Base-by-base conservation (phyloP, 2,888 invertebrate genomes). In the Heterodera filipjevi region DNA sequence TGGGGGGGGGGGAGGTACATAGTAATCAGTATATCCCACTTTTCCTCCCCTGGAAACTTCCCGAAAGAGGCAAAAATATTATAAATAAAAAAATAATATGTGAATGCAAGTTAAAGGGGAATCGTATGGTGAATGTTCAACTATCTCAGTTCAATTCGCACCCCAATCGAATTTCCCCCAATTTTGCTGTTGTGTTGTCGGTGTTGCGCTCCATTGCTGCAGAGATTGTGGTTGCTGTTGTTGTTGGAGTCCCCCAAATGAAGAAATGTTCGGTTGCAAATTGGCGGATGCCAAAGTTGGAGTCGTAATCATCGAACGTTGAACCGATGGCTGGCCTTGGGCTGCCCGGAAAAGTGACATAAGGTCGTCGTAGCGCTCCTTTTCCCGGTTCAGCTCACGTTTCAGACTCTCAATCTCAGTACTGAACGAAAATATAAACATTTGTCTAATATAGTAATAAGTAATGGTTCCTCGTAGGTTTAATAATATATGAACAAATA, bases 371-470 rank as follows among this genome's bases (percentile, higher is more conserved):
- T 79, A 79, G 3, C 79, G 78, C 35, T 79, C 79, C 71, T 77
- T 79, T 77, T 87, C 86, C 1, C 86, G 82, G 74, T 85, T 82
- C 79, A 84, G 82, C 75, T 88, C 88, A 3, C 86, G 79, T 72
- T 83, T 82, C 74, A 87, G 79, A 33, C 80, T 80, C 16, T 86
- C 87, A 33, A 85, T 82, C 72, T 87, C 86, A 66, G 83, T 82
- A 64, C 78, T 79, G 74, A n/a, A n/a, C n/a, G n/a, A n/a, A n/a
- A n/a, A n/a, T n/a, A n/a, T n/a, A n/a, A n/a, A n/a, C n/a, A n/a
- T n/a, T n/a, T n/a, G n/a, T n/a, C n/a, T n/a, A n/a, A n/a, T n/a
- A n/a, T n/a, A n/a, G n/a, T n/a, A n/a, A n/a, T n/a, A n/a, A n/a
- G n/a, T n/a, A n/a, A n/a, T n/a, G n/a, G n/a, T n/a, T n/a, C n/a